phyloP scores from a whole-genome alignment of 2,888 invertebrate species.

The Epistrophe grossulariae region DNA sequence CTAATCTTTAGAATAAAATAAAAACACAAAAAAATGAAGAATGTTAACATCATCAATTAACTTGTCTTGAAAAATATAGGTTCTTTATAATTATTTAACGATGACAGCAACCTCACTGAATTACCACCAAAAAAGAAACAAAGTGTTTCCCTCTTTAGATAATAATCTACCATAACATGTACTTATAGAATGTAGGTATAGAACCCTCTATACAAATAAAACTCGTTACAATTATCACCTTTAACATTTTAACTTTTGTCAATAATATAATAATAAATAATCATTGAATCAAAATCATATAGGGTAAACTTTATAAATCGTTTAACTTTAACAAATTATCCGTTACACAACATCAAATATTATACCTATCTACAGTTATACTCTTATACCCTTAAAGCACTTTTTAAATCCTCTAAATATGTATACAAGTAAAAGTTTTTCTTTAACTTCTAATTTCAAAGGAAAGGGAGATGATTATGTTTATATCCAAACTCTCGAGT shows the following conservation, averaged over 20 bases:
- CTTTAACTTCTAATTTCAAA: constrained; percentile 10
- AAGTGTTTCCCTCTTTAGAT: not conserved
- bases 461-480: constrained; percentile 8
- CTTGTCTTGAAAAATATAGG: too few species aligned
- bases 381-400: constrained; percentile 2
- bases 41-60: constrained; percentile 13
- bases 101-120: constrained; percentile 3
- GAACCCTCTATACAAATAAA: not conserved
- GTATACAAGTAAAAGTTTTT: not conserved
- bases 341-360: constrained; percentile 36
- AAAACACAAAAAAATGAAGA: not conserved
- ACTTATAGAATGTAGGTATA: too few species aligned
- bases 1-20: not conserved
- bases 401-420: constrained; percentile 15
- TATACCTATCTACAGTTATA: not conserved
- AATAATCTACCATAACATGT: not conserved
- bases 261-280: constrained; percentile 2
- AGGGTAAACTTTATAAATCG: constrained; percentile 32
- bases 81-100: constrained; percentile 10
- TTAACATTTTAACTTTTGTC: constrained; percentile 26
- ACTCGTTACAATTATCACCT: constrained; percentile 23
- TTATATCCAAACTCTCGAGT: not conserved
- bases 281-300: constrained; percentile 23
- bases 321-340: constrained; percentile 42
- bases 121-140: not conserved